Evolutionary conservation across 2,113 vertebrate genomes (phyloP).

Genomic region (Seriola quinqueradiata): DNA sequence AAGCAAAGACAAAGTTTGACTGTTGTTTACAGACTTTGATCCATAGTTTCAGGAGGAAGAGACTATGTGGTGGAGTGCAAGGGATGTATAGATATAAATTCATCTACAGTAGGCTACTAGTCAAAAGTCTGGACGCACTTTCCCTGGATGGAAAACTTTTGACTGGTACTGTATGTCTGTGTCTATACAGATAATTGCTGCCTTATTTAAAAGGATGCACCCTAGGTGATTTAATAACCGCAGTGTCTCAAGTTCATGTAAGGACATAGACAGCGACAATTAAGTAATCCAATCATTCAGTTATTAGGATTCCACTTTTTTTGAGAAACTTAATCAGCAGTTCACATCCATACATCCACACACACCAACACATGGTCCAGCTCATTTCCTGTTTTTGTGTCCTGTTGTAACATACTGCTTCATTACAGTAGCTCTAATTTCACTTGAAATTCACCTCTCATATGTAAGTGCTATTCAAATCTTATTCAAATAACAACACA

Average conservation of each 20-base stretch:
- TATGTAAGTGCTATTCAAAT: conserved; percentile 36
- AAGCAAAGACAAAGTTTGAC: not conserved
- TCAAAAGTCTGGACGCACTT: too few species aligned
- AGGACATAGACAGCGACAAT: conserved; percentile 30
- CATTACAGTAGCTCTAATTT: conserved; percentile 10
- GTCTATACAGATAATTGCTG: not conserved
- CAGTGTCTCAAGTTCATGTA: conserved; percentile 5
- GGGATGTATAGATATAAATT: conserved; percentile 7
- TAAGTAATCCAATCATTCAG: conserved; percentile 49
- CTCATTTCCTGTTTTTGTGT: conserved; percentile 41
- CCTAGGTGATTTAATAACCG: conserved; percentile 16
- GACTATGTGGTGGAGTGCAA: not conserved
- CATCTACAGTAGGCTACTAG: not conserved
- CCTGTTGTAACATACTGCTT: conserved; percentile 19
- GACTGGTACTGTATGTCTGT: not conserved
- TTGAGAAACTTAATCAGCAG: conserved; percentile 5
- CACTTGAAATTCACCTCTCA: conserved; percentile 33
- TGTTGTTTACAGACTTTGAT: not conserved
- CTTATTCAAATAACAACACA: conserved; percentile 50
- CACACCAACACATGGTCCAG: conserved; percentile 1
- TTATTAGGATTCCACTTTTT: conserved; percentile 37
- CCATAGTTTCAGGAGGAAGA: conserved; percentile 5
- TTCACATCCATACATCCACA: conserved; percentile 13
- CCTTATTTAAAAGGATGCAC: conserved; percentile 14
- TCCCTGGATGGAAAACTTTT: too few species aligned